Evolutionary conservation across 2,797 vertebrate genomes (phyloP).

Genomic region (Diglossa cyanea): DNA sequence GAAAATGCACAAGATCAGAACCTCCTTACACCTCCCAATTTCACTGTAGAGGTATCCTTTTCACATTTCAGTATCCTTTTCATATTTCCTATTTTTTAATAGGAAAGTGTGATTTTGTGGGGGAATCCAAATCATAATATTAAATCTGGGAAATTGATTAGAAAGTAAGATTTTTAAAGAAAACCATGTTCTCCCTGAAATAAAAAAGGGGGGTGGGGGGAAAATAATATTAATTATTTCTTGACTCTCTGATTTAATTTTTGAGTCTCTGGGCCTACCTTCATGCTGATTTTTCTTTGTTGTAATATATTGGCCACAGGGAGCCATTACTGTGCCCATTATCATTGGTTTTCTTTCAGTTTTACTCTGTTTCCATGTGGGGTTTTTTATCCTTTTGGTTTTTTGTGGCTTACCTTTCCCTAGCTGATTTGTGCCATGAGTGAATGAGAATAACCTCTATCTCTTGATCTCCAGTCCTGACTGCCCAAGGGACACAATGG

Average conservation of each 20-base stretch:
- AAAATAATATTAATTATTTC: not conserved
- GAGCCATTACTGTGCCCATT: not conserved
- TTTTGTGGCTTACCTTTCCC: not conserved
- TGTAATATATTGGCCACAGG: not conserved
- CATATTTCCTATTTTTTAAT: not conserved
- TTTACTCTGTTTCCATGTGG: not conserved
- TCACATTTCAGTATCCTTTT: not conserved
- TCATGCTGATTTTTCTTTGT: not conserved
- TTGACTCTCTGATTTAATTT: not conserved
- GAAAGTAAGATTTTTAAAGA: not conserved
- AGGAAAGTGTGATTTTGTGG: not conserved
- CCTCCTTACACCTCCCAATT: not conserved
- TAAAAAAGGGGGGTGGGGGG: fast-evolving
- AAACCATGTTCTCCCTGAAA: not conserved
- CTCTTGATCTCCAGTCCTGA: not conserved
- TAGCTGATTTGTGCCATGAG: not conserved
- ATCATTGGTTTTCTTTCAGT: not conserved
- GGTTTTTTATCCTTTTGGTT: not conserved
- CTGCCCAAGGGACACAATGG: not conserved
- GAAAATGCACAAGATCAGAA: not conserved
- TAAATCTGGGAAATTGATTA: not conserved
- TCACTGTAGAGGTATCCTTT: not conserved
- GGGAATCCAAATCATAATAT: not conserved
- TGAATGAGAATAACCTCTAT: not conserved
- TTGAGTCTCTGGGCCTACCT: not conserved